Conservation (phyloP, 2,113 vertebrate species). For the Nansenia antarctica region DNA sequence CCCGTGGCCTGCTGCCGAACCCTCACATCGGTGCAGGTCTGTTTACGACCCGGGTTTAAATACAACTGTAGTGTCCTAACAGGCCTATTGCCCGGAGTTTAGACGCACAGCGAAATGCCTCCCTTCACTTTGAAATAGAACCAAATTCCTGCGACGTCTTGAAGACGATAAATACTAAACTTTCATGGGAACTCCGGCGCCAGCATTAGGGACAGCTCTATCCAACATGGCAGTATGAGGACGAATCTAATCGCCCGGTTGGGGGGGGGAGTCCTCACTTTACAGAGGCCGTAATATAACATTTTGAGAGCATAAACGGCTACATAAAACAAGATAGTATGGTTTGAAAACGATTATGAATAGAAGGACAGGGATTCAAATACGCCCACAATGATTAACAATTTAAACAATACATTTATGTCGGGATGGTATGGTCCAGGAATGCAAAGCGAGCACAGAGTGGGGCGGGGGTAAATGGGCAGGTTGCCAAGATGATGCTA, state of each 20-base stretch:
- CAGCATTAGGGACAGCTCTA: slow-evolving; percentile 62
- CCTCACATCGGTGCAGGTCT: slow-evolving; percentile 37
- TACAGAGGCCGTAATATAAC: neutral
- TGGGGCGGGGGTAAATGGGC: slow-evolving; percentile 58
- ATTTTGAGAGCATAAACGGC: neutral
- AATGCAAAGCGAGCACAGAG: slow-evolving; percentile 62
- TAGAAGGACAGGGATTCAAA: neutral
- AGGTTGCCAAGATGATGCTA: slow-evolving; percentile 32
- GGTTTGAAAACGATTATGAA: neutral
- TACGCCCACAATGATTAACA: neutral
- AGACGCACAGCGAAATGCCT: slow-evolving; percentile 13
- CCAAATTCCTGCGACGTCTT: slow-evolving; percentile 17
- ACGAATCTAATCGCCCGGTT: slow-evolving; percentile 48
- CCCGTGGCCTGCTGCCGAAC: slow-evolving; percentile 64
- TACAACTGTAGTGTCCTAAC: neutral
- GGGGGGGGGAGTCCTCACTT: neutral
- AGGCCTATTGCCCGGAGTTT: neutral
- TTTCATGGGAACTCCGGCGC: slow-evolving; percentile 73
- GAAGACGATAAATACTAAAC: slow-evolving; percentile 54
- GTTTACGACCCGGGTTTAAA: neutral
- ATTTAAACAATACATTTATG: neutral
- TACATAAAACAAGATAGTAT: neutral
- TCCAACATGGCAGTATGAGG: slow-evolving; percentile 88
- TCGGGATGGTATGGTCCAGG: slow-evolving; percentile 53
- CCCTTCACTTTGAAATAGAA: slow-evolving; percentile 16